Evolutionary conservation across 2,113 vertebrate genomes (phyloP), one percentile per base, ranked within the genome.

Genomic region (Siniperca chuatsi): DNA sequence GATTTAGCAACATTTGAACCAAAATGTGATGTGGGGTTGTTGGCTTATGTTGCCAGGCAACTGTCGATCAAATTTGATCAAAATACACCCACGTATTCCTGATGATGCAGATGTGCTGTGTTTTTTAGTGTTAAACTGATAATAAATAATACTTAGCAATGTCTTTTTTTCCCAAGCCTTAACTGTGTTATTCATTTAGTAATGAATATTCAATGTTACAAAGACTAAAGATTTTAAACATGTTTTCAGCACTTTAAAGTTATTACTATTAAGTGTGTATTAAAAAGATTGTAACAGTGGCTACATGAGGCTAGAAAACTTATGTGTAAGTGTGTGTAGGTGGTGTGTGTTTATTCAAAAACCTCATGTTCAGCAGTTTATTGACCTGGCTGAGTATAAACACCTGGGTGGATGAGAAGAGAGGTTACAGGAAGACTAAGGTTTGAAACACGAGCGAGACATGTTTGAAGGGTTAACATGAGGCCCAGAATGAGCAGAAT

Each of bases 341-440:
- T 65, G 16, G 54, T 52, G 52, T 58, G 42, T n/a, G 15, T 82
- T 64, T 48, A 78, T 64, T 66, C 21, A 55, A 61, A 79, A 50
- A 52, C 9, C 21, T 29, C 29, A 21, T 40, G 48, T 23, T 64
- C 9, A 57, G 48, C 13, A 48, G 46, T 48, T 48, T 48, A 48
- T 48, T 15, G 46, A 48, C 13, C 46, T 48, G 46, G 3, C 25
- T 57, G 46, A 72, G 13, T 70, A 12, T 37, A n/a, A 72, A 64
- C 79, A 72, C 2, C 16, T 66, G 37, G 55, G 23, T 16, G 52
- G 48, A 75, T 18, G 50, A 57, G 40, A 33, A 7, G 11, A 52
- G 35, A 35, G 48, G 8, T 52, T 77, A 58, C 4, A 18, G 9
- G 33, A 62, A 21, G 11, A 65, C 8, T 69, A 1, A 48, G 29